These are phyloP conservation scores for Plebejus argus DNA, from an alignment of 2,888 invertebrate genomes.

Conservation along the genomic window DNA sequence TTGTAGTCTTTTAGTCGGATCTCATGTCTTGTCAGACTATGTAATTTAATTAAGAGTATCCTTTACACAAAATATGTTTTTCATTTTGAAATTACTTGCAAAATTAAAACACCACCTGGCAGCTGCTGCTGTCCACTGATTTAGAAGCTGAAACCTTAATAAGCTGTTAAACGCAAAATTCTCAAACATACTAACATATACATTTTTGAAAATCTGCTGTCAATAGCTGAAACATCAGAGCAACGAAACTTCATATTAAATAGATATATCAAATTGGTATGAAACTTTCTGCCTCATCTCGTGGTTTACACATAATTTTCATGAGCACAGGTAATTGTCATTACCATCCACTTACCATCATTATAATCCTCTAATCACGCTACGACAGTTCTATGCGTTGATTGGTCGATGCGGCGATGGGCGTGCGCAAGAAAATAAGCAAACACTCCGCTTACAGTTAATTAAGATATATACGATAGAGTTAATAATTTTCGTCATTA, in stretches of 20 bases:
- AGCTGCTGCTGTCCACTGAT: no score
- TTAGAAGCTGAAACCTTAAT: no score
- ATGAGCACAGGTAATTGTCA: no score
- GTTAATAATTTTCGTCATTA: conserved; percentile 34
- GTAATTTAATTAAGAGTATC: not conserved
- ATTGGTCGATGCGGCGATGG: conserved; percentile 55
- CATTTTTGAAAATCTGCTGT: no score
- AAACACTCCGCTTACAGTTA: conserved; percentile 46
- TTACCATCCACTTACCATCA: no score
- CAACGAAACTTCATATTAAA: no score
- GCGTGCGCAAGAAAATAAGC: conserved; percentile 56
- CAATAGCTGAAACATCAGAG: no score
- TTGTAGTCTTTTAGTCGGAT: not conserved
- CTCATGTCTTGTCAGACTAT: not conserved
- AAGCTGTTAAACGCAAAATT: no score
- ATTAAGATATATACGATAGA: conserved; percentile 47
- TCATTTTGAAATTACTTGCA: not conserved
- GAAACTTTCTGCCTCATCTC: no score
- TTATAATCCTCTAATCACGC: not conserved
- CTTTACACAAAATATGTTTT: not conserved
- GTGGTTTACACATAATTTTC: no score
- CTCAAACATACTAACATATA: no score
- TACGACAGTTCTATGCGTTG: conserved; percentile 39
- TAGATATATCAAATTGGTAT: no score
- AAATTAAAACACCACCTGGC: not conserved